Base-by-base conservation (phyloP, 1,140 invertebrate genomes). In the Kradibia gibbosae region DNA sequence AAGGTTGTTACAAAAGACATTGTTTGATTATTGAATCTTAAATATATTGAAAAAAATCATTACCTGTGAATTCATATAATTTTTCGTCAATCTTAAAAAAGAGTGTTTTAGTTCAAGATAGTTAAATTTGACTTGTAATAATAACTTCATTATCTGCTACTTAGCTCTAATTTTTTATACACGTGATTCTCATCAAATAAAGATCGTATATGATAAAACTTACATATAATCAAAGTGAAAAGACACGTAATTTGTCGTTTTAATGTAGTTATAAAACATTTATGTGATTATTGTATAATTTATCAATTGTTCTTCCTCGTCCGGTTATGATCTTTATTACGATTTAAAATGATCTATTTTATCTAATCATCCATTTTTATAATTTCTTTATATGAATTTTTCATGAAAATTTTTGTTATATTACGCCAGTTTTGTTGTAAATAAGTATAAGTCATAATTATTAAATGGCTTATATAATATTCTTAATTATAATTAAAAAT, bases 141-240 rank as follows among this genome's bases (percentile, higher is more conserved):
- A 39, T 39, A 67, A 7, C 34, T 39, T 67, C 34, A 67, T 67
- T 67, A 67, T 36, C 62, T 39, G 62, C 36, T 39, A 67, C 39
- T 67, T 7, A 20, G 62, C 39, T n/a, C 70, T 45, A 50, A 50
- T 72, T 72, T 72, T 53, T 72, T 48, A 39, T 50, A 48, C 25
- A 72, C 25, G 45, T 72, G 45, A 50, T 48, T 72, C 45, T 31
- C 70, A 5, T 72, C n/a, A 72, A 48, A 50, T 36, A 39, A 28
- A 53, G 72, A 20, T 74, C 48, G 50, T 74, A 36, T 53, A 55
- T 55, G 50, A 74, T 74, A 53, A 53, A 74, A 74, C 45, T 74
- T 74, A 48, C 45, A 74, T 74, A 48, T 74, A 74, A 74, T 74
- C 72, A 55, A 74, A 53, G 72, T 74, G 72, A 53, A 53, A 53